A percentile compares a stretch with the other conserved stretches of the same genome.
Conservation (phyloP, 1,140 invertebrate genomes). For the Spodoptera litura region DNA sequence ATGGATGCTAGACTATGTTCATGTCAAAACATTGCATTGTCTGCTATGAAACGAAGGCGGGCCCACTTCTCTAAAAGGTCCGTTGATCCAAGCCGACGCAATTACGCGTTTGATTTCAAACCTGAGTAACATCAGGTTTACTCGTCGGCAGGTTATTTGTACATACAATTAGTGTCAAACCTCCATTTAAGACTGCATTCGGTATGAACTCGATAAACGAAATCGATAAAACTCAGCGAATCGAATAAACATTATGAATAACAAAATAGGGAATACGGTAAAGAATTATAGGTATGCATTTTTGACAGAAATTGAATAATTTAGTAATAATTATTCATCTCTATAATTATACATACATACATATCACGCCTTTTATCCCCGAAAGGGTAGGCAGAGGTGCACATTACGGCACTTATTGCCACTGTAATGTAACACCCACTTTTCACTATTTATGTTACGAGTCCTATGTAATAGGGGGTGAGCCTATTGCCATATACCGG, state of each 20-base stretch:
- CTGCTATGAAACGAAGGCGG: conserved; percentile 29
- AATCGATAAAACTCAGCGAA: neutral
- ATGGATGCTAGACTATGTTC: conserved; percentile 19
- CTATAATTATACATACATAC: too few relatives aligned
- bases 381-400: too few relatives aligned
- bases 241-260: neutral
- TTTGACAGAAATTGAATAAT: neutral
- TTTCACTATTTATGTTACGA: too few relatives aligned
- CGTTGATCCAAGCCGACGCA: conserved; percentile 31
- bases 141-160: neutral
- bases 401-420: too few relatives aligned
- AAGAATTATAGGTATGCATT: neutral
- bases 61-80: conserved; percentile 34
- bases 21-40: conserved; percentile 51
- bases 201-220: neutral
- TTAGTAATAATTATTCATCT: too few relatives aligned
- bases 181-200: neutral
- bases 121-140: neutral
- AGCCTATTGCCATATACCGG: too few relatives aligned
- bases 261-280: neutral
- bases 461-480: too few relatives aligned
- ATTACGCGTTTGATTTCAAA: conserved; percentile 27
- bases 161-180: conserved; percentile 20
- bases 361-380: too few relatives aligned
- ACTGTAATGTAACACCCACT: too few relatives aligned